Percentiles rank a stretch among this genome's conserved stretches.
phyloP scores from a whole-genome alignment of 2,888 invertebrate genomes.

The Tineola bisselliella region DNA sequence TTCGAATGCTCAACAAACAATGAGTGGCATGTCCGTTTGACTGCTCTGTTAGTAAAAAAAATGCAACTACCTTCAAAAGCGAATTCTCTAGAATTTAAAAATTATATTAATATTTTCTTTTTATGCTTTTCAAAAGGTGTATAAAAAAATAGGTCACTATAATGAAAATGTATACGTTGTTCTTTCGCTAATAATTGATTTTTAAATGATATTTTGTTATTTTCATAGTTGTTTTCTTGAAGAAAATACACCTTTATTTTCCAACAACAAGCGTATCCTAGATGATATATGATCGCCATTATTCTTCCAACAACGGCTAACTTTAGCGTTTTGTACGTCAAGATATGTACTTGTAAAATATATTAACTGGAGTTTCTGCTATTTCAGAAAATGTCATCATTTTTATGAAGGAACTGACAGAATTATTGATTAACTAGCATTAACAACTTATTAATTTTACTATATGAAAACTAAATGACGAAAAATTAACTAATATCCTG shows the following conservation, averaged over 20 bases:
- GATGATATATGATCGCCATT: slow-evolving; percentile 3
- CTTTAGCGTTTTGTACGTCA: neutral
- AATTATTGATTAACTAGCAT: no score
- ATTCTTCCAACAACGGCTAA: neutral
- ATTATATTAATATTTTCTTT: no score
- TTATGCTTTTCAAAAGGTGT: no score
- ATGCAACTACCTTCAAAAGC: no score
- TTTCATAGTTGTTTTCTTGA: neutral
- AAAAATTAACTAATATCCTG: neutral
- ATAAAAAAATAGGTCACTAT: no score
- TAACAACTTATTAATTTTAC: no score
- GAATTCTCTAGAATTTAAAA: no score
- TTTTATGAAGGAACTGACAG: no score
- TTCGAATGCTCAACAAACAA: no score
- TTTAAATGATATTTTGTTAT: neutral
- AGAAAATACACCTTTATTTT: neutral
- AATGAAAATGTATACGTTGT: no score
- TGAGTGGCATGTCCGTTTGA: no score
- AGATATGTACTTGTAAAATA: neutral
- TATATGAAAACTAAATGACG: neutral
- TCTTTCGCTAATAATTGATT: neutral
- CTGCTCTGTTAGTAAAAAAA: no score
- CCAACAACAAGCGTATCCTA: neutral
- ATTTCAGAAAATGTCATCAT: neutral
- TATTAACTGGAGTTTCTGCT: neutral